Evolutionary conservation across 2,113 vertebrate species (phyloP).

Genomic region (Alectura lathami): DNA sequence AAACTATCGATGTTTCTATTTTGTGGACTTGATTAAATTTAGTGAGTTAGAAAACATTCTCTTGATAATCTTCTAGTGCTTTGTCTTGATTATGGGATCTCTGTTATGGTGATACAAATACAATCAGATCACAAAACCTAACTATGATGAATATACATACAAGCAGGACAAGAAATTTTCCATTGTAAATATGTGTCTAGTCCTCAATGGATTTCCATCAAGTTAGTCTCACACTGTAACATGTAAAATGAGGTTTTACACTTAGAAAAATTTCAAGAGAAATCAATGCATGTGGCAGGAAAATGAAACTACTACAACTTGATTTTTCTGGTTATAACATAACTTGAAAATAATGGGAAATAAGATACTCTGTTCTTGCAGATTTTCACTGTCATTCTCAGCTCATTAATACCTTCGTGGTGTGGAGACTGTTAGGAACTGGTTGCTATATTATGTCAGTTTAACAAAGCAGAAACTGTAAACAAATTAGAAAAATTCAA

Average conservation of each 20-base stretch:
- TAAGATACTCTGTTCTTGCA: neutral
- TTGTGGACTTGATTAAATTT: neutral
- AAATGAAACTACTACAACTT: neutral
- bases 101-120: neutral
- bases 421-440: neutral
- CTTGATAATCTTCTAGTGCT: neutral
- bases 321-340: neutral
- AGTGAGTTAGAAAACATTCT: neutral
- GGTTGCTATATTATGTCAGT: neutral
- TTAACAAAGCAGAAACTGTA: slow-evolving; percentile 10
- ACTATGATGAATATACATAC: neutral
- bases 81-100: rapidly evolving
- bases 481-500: slow-evolving; percentile 61
- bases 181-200: neutral
- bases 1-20: neutral
- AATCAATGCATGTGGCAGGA: neutral
- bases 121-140: neutral
- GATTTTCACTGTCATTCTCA: neutral
- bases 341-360: neutral
- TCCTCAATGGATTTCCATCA: neutral
- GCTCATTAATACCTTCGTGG: neutral
- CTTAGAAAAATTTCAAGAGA: neutral
- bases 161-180: neutral
- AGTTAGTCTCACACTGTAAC: neutral
- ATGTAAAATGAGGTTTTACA: neutral